These are phyloP conservation scores for Ormyrus thymus DNA, from an alignment of 2,888 invertebrate genomes.

Conservation along the genomic window DNA sequence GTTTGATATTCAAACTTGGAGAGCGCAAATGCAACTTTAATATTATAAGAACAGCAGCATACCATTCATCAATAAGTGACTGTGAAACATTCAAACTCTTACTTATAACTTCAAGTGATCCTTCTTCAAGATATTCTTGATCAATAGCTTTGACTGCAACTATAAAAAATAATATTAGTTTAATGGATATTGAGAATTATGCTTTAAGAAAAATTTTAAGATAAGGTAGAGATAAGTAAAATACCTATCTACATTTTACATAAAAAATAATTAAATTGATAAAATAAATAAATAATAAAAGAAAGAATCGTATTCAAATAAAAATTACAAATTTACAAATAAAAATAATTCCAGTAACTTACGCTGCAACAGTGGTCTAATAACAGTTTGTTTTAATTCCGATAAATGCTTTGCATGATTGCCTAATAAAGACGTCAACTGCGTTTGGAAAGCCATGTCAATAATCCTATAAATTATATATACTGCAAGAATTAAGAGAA, in stretches of 20 bases:
- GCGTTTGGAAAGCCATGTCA: slow-evolving; percentile 63
- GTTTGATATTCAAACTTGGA: slow-evolving; percentile 74
- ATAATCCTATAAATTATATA: background rate
- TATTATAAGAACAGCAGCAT: slow-evolving; percentile 75
- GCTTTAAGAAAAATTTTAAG: background rate
- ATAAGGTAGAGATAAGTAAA: background rate
- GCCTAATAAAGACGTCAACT: slow-evolving; percentile 64
- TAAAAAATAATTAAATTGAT: slow-evolving; percentile 18
- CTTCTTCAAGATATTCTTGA: slow-evolving; percentile 69
- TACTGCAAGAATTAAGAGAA: too few species aligned
- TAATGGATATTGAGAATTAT: background rate
- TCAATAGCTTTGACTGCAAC: slow-evolving; percentile 72
- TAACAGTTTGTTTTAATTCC: slow-evolving; percentile 67
- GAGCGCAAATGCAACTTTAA: slow-evolving; percentile 76
- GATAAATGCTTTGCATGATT: slow-evolving; percentile 66
- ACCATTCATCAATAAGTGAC: slow-evolving; percentile 76
- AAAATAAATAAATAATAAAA: slow-evolving; percentile 1
- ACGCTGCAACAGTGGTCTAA: slow-evolving; percentile 71
- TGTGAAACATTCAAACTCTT: slow-evolving; percentile 70
- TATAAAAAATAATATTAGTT: slow-evolving; percentile 51
- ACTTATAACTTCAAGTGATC: slow-evolving; percentile 69
- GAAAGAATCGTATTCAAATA: too few species aligned
- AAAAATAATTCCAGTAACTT: slow-evolving; percentile 54
- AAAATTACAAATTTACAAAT: too few species aligned
- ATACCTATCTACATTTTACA: background rate